These are phyloP conservation scores for Criorhina ranunculi DNA, from an alignment of 2,888 invertebrate species.

Conservation along the genomic window DNA sequence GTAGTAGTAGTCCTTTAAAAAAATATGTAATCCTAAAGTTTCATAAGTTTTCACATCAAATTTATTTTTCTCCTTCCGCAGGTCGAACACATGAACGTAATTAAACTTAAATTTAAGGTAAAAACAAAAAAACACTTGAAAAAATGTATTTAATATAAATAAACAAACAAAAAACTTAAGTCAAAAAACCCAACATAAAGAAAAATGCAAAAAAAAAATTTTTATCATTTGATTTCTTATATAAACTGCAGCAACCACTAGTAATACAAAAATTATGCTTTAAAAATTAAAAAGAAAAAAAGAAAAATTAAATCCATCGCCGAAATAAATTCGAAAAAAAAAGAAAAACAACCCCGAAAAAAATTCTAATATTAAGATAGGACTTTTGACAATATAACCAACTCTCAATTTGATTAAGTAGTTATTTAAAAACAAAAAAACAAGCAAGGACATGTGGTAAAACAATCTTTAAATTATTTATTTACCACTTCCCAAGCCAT, in stretches of 20 bases:
- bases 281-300: conserved; percentile 40
- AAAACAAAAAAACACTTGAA: conserved; percentile 61
- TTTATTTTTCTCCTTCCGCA: conserved; percentile 52
- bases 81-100: conserved; percentile 79
- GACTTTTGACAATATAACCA: conserved; percentile 77
- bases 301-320: conserved; percentile 20
- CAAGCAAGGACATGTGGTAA: conserved; percentile 33
- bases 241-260: conserved; percentile 74
- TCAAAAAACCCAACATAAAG: conserved; percentile 41
- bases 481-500: conserved; percentile 41
- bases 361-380: conserved; percentile 71
- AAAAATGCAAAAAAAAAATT: conserved; percentile 58
- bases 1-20: too few species aligned
- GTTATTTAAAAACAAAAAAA: conserved; percentile 38
- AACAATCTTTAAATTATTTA: conserved; percentile 13
- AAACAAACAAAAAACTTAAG: conserved; percentile 39
- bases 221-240: conserved; percentile 57
- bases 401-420: conserved; percentile 74
- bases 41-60: too few species aligned
- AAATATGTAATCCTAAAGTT: too few species aligned
- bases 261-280: conserved; percentile 64
- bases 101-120: conserved; percentile 76
- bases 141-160: conserved; percentile 77
- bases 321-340: conserved; percentile 53
- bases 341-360: conserved; percentile 14